phyloP scores from a whole-genome alignment of 2,888 invertebrate genomes.

The Epiblema foenella region DNA sequence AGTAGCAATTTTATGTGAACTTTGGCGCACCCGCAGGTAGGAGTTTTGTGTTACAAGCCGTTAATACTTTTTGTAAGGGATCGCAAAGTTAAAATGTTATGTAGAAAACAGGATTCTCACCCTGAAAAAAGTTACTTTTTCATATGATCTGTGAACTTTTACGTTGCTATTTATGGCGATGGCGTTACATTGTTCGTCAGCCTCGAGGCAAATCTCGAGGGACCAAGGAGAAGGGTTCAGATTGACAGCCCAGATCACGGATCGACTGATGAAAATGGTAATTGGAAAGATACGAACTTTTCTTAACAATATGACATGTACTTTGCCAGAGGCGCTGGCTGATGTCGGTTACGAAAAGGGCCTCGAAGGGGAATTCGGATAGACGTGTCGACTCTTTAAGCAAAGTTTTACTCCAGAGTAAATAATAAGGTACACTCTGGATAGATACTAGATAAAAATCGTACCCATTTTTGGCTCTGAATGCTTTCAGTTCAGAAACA shows the following conservation, averaged over 20 bases:
- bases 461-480: too few relatives aligned
- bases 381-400: too few relatives aligned
- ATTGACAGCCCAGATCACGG: conserved; percentile 34
- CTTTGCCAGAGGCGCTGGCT: conserved; percentile 4
- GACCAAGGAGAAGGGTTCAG: conserved; percentile 28
- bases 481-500: too few relatives aligned
- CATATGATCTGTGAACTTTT: not conserved
- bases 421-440: not conserved
- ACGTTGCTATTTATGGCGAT: not conserved
- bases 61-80: not conserved
- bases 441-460: too few relatives aligned
- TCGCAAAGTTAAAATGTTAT: not conserved
- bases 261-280: conserved; percentile 44
- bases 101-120: not conserved
- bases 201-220: conserved; percentile 24
- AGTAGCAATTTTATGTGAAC: too few relatives aligned
- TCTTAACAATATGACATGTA: conserved; percentile 36
- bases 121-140: not conserved
- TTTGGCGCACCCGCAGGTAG: too few relatives aligned
- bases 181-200: conserved; percentile 17
- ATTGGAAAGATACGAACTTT: conserved; percentile 37
- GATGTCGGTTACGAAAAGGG: not conserved
- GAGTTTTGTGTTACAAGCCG: too few relatives aligned
- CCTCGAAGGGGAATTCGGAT: not conserved
- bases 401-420: not conserved